phyloP scores from a whole-genome alignment of 2,888 invertebrate species.

The Alloscopus bannaensis region DNA sequence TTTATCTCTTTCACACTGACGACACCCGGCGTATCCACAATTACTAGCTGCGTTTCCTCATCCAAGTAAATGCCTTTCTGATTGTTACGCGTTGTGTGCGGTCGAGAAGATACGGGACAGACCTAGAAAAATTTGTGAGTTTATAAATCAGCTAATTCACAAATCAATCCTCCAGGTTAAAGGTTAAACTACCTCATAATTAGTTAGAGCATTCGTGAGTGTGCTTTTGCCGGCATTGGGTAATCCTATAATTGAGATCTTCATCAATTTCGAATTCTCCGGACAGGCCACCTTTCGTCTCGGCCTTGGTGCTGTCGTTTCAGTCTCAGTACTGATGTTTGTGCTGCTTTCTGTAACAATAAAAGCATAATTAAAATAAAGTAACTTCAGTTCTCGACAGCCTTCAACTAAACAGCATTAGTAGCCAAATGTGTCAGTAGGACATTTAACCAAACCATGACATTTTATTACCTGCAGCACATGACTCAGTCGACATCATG shows the following conservation, averaged over 20 bases:
- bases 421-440: too few relatives aligned
- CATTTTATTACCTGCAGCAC: too few relatives aligned
- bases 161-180: too few relatives aligned
- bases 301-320: too few relatives aligned
- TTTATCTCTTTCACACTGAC: constrained; percentile 83
- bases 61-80: constrained; percentile 84
- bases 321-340: too few relatives aligned
- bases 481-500: too few relatives aligned
- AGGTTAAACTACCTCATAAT: constrained; percentile 87
- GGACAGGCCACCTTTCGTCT: constrained; percentile 35
- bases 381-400: too few relatives aligned
- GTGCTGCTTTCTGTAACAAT: too few relatives aligned
- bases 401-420: too few relatives aligned
- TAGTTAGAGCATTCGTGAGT: constrained; percentile 89
- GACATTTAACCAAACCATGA: too few relatives aligned
- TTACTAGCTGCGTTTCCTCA: constrained; percentile 89
- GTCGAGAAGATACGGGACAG: constrained; percentile 92
- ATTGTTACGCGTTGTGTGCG: constrained; percentile 90
- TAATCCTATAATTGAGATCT: constrained; percentile 91
- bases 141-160: too few relatives aligned
- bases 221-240: constrained; percentile 99
- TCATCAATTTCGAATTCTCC: constrained; percentile 66
- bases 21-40: constrained; percentile 95
- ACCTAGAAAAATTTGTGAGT: constrained; percentile 83
- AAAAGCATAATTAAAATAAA: too few relatives aligned